A percentile compares a stretch with the other conserved stretches of the same genome.
phyloP scores from a whole-genome alignment of 2,797 vertebrate species.

The Adelosebastes latens region DNA sequence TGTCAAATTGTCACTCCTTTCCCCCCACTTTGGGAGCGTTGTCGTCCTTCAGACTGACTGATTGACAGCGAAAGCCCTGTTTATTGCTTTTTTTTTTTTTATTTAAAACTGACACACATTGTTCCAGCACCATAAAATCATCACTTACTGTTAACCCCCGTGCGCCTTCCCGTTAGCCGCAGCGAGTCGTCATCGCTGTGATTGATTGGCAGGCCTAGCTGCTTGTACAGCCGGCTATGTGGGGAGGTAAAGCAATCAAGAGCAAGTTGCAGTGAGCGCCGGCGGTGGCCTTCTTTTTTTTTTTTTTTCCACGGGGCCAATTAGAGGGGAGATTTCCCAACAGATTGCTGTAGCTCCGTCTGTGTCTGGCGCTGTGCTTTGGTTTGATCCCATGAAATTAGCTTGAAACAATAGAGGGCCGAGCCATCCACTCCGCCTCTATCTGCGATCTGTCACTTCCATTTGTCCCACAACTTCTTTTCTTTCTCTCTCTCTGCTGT shows the following conservation, averaged over 20 bases:
- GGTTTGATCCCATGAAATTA: constrained; percentile 79
- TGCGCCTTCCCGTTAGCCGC: constrained; percentile 10
- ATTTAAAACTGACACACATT: constrained; percentile 9
- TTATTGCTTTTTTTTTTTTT: constrained; percentile 7
- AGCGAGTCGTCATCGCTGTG: constrained; percentile 17
- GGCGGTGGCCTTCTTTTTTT: constrained; percentile 49
- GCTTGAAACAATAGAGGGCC: constrained; percentile 72
- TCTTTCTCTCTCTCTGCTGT: neutral
- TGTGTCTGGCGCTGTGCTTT: constrained; percentile 71
- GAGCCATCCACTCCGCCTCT: constrained; percentile 38
- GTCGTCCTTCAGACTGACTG: constrained; percentile 18
- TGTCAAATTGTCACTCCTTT: constrained; percentile 28
- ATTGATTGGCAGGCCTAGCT: constrained; percentile 56
- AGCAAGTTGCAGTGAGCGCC: constrained; percentile 22
- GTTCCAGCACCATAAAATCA: constrained; percentile 28
- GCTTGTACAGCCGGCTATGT: constrained; percentile 19
- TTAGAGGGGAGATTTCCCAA: constrained; percentile 76
- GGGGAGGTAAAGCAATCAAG: constrained; percentile 59
- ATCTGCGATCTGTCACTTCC: constrained; percentile 43
- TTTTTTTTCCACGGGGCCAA: constrained; percentile 52
- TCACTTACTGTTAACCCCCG: constrained; percentile 15
- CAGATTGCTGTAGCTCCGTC: constrained; percentile 70
- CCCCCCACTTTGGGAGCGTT: neutral
- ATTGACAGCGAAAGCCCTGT: constrained; percentile 31
- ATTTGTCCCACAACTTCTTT: constrained; percentile 13